phyloP scores from a whole-genome alignment of 2,888 invertebrate species.

The Autographa gamma region DNA sequence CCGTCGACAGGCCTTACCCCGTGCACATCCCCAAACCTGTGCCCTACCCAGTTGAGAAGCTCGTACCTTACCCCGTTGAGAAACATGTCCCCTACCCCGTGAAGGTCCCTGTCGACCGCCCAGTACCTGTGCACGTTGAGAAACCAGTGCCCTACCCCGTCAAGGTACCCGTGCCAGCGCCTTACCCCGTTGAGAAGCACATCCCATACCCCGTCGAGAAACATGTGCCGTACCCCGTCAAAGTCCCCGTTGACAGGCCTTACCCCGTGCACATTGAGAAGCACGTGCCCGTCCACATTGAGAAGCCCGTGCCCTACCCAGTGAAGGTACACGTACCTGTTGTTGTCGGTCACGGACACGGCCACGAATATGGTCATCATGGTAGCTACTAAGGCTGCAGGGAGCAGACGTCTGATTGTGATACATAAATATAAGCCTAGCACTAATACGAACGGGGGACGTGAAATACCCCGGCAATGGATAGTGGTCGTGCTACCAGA shows the following conservation, averaged over 20 bases:
- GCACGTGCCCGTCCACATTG: conserved; percentile 90
- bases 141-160: conserved; percentile 88
- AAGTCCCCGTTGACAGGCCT: conserved; percentile 90
- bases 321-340: conserved; percentile 90
- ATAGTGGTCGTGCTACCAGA: conserved; percentile 73
- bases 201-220: conserved; percentile 91
- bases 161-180: conserved; percentile 91
- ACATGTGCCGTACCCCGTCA: conserved; percentile 91
- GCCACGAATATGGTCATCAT: conserved; percentile 87
- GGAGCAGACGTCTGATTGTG: conserved; percentile 87
- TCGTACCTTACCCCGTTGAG: conserved; percentile 90
- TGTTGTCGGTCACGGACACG: conserved; percentile 82
- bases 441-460: conserved; percentile 78
- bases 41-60: conserved; percentile 89
- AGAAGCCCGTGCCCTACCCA: conserved; percentile 90
- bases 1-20: conserved; percentile 90
- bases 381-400: conserved; percentile 88
- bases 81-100: conserved; percentile 90
- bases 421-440: conserved; percentile 88
- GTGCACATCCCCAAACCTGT: conserved; percentile 90
- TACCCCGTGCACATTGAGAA: conserved; percentile 91
- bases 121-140: conserved; percentile 84
- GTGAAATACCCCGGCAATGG: conserved; percentile 69
- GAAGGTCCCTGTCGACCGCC: conserved; percentile 90
- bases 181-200: conserved; percentile 90